phyloP scores from a whole-genome alignment of 2,113 vertebrate genomes.

The Rhinogobius similis region DNA sequence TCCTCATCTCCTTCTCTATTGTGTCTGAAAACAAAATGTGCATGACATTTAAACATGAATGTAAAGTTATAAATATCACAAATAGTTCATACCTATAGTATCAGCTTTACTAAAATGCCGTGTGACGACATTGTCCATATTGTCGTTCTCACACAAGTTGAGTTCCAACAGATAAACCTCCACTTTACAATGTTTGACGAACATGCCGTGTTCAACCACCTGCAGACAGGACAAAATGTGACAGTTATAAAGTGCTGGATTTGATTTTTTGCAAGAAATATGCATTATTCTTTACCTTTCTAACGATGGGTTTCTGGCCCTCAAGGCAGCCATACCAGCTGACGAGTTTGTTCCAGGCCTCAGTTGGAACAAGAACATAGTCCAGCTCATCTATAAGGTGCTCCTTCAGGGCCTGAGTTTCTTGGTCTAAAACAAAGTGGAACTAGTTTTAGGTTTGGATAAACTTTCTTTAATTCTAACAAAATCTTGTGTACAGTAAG shows the following conservation, averaged over 20 bases:
- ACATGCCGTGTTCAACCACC: constrained; percentile 97
- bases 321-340: constrained; percentile 90
- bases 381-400: constrained; percentile 95
- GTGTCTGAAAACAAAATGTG: constrained; percentile 76
- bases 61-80: neutral
- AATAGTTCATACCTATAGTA: constrained; percentile 75
- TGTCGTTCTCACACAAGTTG: constrained; percentile 90
- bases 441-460: neutral
- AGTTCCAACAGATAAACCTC: constrained; percentile 96
- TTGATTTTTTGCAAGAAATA: neutral
- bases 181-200: constrained; percentile 98
- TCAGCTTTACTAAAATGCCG: constrained; percentile 97
- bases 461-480: neutral
- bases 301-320: constrained; percentile 88
- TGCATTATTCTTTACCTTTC: constrained; percentile 81
- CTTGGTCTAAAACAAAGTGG: constrained; percentile 78
- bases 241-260: neutral
- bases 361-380: constrained; percentile 91
- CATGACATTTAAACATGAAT: neutral
- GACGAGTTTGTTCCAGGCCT: constrained; percentile 92
- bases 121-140: constrained; percentile 86
- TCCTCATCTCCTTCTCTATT: constrained; percentile 93
- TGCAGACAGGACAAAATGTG: constrained; percentile 51
- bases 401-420: constrained; percentile 89
- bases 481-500: neutral